Conservation (phyloP, 2,888 invertebrate species). For the Brenthis hecate region DNA sequence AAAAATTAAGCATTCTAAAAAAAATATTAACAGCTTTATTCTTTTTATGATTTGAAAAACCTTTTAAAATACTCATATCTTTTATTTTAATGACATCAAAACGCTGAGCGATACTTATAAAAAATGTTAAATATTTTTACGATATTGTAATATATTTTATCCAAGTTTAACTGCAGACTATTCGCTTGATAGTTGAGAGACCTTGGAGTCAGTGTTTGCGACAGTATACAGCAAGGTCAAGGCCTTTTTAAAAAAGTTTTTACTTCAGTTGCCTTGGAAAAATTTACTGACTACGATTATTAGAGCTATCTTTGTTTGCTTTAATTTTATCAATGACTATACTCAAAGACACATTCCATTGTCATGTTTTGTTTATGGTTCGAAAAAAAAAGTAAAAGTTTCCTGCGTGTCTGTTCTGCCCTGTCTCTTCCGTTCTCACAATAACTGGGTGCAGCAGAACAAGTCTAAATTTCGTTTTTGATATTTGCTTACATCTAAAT, state of each 20-base stretch:
- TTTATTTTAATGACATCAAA: no score
- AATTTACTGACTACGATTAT: neutral
- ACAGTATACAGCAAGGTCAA: conserved; percentile 32
- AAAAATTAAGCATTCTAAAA: neutral
- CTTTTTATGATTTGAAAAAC: no score
- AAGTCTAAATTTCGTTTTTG: conserved; percentile 84
- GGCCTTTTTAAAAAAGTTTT: conserved; percentile 19
- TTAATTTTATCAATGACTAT: neutral
- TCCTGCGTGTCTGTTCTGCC: conserved; percentile 72
- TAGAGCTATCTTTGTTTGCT: conserved; percentile 1
- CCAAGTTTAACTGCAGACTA: conserved; percentile 6
- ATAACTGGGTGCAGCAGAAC: conserved; percentile 74
- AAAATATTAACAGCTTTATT: no score
- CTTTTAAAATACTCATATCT: no score
- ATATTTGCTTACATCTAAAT: conserved; percentile 75
- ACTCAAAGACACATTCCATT: neutral
- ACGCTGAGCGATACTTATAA: neutral
- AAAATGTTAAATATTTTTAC: neutral
- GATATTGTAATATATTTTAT: neutral
- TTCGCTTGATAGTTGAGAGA: conserved; percentile 8
- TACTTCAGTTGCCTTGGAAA: conserved; percentile 1
- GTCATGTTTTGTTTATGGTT: neutral
- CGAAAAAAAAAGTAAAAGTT: conserved; percentile 51
- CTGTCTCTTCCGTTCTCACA: conserved; percentile 54
- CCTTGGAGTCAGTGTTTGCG: conserved; percentile 24